Conservation (phyloP, 1,140 invertebrate genomes). For the Portunus trituberculatus region DNA sequence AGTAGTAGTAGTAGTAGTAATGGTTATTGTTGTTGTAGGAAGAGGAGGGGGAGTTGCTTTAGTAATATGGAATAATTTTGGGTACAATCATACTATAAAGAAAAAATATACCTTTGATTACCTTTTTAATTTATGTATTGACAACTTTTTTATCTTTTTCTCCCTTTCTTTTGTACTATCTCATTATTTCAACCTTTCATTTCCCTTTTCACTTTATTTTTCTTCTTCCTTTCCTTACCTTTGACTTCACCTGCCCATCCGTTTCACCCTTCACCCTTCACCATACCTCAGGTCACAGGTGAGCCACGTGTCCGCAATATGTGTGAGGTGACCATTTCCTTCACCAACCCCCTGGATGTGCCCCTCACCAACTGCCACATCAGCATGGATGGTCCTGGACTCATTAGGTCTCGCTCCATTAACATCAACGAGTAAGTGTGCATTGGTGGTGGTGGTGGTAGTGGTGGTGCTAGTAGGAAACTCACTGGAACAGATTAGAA, state of each 20-base stretch:
- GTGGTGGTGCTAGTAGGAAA: not conserved
- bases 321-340: slow-evolving; percentile 79
- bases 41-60: too few relatives aligned
- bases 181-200: not conserved
- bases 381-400: slow-evolving; percentile 80
- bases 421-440: slow-evolving; percentile 76
- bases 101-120: not conserved
- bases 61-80: too few relatives aligned
- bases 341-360: slow-evolving; percentile 80
- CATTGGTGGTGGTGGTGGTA: slow-evolving; percentile 7
- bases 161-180: not conserved
- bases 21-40: too few relatives aligned
- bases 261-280: not conserved
- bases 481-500: not conserved
- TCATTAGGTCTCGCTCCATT: slow-evolving; percentile 78
- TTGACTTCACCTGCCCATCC: not conserved
- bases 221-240: not conserved
- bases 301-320: slow-evolving; percentile 77
- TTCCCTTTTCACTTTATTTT: not conserved
- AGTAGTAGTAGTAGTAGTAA: too few relatives aligned
- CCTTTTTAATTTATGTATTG: not conserved
- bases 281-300: not conserved
- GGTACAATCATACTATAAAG: too few relatives aligned
- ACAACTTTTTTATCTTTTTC: not conserved
- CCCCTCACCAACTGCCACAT: slow-evolving; percentile 80